Evolutionary conservation across 2,113 vertebrate species (phyloP).

Genomic region (Forbesichthys agassizii): DNA sequence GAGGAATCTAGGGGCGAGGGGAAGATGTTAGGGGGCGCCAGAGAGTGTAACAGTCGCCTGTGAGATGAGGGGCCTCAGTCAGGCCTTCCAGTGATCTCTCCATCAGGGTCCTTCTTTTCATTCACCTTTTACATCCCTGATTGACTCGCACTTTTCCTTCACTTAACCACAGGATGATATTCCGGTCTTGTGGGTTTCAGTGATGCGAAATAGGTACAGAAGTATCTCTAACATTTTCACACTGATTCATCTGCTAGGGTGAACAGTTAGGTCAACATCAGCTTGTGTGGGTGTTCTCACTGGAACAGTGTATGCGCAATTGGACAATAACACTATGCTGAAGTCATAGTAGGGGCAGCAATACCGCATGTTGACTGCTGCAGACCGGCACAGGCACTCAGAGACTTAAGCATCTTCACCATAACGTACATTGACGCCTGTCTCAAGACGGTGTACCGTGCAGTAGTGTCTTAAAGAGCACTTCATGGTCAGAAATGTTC

Average conservation of each 20-base stretch:
- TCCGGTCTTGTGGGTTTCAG: slow-evolving; percentile 16
- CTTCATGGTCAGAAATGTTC: slow-evolving; percentile 67
- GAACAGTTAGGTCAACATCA: slow-evolving; percentile 37
- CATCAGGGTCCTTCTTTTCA: slow-evolving; percentile 64
- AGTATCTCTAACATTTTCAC: slow-evolving; percentile 29
- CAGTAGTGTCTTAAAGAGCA: slow-evolving; percentile 55
- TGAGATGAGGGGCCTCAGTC: slow-evolving; percentile 68
- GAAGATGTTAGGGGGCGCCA: slow-evolving; percentile 65
- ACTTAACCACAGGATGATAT: slow-evolving; percentile 62
- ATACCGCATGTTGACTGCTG: slow-evolving; percentile 38
- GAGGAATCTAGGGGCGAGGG: slow-evolving; percentile 59
- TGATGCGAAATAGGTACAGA: neutral
- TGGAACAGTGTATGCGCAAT: slow-evolving; percentile 37
- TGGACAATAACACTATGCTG: slow-evolving; percentile 20
- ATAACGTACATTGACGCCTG: slow-evolving; percentile 11
- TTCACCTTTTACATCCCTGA: slow-evolving; percentile 68
- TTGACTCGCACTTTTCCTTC: slow-evolving; percentile 62
- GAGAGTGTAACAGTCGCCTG: slow-evolving; percentile 69
- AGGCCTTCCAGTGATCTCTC: slow-evolving; percentile 65
- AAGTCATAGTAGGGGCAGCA: slow-evolving; percentile 30
- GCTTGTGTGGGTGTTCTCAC: slow-evolving; percentile 62
- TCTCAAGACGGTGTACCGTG: slow-evolving; percentile 29
- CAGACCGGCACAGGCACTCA: slow-evolving; percentile 40
- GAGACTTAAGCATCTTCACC: slow-evolving; percentile 27
- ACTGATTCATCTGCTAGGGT: slow-evolving; percentile 52